phyloP scores from a whole-genome alignment of 2,113 vertebrate species.

The Notarius lentiginosus region DNA sequence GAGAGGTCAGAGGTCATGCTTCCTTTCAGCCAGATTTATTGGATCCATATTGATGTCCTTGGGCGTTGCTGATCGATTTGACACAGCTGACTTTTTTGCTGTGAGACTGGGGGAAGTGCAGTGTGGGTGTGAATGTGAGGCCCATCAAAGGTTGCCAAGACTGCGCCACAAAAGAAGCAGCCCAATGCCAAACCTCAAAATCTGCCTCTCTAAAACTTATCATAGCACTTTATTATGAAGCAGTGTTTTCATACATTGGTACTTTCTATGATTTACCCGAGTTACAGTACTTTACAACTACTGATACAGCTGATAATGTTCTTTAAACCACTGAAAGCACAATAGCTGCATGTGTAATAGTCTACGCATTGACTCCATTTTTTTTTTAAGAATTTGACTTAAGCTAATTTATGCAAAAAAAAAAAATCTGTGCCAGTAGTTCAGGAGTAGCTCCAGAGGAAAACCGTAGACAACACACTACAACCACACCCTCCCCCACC shows the following conservation, averaged over 20 bases:
- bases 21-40: slow-evolving; percentile 51
- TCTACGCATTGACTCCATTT: neutral
- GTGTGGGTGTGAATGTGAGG: slow-evolving; percentile 22
- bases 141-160: neutral
- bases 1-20: slow-evolving; percentile 41
- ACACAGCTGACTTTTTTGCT: slow-evolving; percentile 52
- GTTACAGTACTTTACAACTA: neutral
- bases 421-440: neutral
- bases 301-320: neutral
- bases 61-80: slow-evolving; percentile 63
- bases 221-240: neutral
- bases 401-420: slow-evolving; percentile 9
- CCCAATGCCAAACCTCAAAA: neutral
- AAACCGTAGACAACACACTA: neutral
- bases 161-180: neutral
- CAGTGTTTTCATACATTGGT: neutral
- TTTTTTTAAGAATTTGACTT: neutral
- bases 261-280: neutral
- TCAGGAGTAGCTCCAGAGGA: neutral
- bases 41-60: slow-evolving; percentile 60
- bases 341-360: neutral
- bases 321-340: neutral
- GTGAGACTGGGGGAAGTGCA: slow-evolving; percentile 37
- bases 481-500: slow-evolving; percentile 33
- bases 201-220: neutral